Evolutionary conservation across 2,113 vertebrate genomes (phyloP).

Genomic region (Ctenomys sociabilis): DNA sequence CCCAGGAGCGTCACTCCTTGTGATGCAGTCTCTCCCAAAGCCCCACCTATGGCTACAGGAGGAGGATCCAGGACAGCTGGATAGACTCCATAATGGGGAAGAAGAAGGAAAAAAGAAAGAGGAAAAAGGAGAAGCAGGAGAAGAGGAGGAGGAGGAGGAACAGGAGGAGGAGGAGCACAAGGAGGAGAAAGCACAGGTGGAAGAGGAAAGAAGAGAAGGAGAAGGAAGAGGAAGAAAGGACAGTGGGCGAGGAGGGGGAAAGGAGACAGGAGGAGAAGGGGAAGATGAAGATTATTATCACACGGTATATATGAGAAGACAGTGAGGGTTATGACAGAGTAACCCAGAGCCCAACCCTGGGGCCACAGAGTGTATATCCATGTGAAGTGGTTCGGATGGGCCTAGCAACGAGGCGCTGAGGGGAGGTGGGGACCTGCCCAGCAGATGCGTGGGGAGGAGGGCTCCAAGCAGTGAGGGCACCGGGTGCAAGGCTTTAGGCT

Average conservation of each 20-base stretch:
- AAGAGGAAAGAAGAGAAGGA: too few species aligned
- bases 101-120: background rate
- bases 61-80: background rate
- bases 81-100: background rate
- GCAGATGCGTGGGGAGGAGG: background rate
- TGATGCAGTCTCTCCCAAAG: background rate
- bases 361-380: background rate
- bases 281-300: background rate
- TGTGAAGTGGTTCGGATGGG: too few species aligned
- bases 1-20: background rate
- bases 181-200: background rate
- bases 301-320: background rate
- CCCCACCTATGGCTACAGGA: background rate
- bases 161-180: too few species aligned
- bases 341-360: too few species aligned
- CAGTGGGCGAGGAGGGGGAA: background rate
- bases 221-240: background rate
- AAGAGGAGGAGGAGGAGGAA: background rate
- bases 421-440: background rate
- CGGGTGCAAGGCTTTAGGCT: background rate
- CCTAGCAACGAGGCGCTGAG: background rate
- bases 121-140: background rate
- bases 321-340: too few species aligned
- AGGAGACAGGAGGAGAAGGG: background rate
- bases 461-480: background rate